These are phyloP conservation scores for Timema cristinae DNA, from an alignment of 2,888 invertebrate species.

Conservation along the genomic window DNA sequence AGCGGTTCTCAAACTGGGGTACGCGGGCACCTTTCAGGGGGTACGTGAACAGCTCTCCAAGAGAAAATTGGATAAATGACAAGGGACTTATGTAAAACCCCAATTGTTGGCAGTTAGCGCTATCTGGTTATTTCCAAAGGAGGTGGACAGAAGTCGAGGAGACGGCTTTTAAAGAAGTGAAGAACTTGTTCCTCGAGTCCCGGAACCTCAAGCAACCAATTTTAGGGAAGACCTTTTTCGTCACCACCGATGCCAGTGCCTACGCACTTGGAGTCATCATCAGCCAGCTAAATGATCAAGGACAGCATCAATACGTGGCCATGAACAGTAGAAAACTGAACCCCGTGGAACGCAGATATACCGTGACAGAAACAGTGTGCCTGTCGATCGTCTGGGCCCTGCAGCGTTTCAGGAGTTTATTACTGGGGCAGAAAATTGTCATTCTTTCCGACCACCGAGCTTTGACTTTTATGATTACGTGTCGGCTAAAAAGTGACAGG, in stretches of 20 bases:
- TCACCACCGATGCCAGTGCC: conserved; percentile 31
- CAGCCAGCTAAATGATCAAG: conserved; percentile 10
- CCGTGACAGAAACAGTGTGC: neutral
- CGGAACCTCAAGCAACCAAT: conserved; percentile 30
- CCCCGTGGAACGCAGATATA: neutral
- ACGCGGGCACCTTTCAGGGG: no score
- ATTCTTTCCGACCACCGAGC: neutral
- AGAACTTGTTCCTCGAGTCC: neutral
- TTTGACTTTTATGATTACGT: neutral
- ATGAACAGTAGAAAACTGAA: neutral
- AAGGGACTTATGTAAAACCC: no score
- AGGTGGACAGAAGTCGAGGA: no score
- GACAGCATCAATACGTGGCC: neutral
- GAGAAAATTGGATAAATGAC: no score
- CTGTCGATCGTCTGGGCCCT: conserved; percentile 5
- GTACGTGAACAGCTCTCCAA: no score
- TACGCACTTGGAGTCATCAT: conserved; percentile 29
- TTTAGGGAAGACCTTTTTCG: conserved; percentile 26
- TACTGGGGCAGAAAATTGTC: neutral
- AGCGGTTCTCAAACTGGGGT: no score
- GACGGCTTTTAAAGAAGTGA: neutral
- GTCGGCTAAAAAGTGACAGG: neutral
- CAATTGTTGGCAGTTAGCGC: no score
- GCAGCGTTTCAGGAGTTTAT: neutral
- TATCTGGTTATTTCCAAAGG: no score